Conservation (phyloP, 2,888 invertebrate genomes). For the Drosophila koepferae region DNA sequence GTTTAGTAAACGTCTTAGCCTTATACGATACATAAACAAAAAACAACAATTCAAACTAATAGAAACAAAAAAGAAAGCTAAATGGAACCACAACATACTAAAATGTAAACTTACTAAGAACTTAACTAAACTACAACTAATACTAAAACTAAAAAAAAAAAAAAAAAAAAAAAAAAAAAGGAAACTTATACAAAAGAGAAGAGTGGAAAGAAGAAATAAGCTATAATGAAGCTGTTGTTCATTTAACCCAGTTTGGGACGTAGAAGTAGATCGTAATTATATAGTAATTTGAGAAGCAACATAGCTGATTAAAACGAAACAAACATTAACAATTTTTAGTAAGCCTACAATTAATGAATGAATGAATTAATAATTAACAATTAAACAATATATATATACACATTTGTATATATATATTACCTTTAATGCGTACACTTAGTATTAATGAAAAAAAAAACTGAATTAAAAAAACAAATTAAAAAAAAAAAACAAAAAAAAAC, state of each 20-base stretch:
- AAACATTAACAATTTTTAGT: conserved; percentile 51
- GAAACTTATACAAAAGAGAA: background rate
- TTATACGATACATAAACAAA: conserved; percentile 37
- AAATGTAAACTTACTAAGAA: conserved; percentile 31
- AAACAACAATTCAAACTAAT: conserved; percentile 3
- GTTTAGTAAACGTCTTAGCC: conserved; percentile 52
- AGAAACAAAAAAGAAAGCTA: conserved; percentile 9
- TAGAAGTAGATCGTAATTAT: conserved; percentile 40
- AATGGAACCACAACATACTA: conserved; percentile 45
- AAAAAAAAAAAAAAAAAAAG: background rate
- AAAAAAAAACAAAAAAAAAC: conserved; percentile 6
- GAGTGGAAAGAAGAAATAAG: background rate
- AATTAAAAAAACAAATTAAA: conserved; percentile 20
- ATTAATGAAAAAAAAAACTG: conserved; percentile 46
- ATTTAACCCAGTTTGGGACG: conserved; percentile 32
- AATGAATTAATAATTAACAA: conserved; percentile 47
- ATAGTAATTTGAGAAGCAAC: conserved; percentile 19
- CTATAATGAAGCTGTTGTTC: conserved; percentile 31
- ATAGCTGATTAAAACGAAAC: conserved; percentile 8
- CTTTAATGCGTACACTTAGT: conserved; percentile 72
- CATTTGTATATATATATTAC: conserved; percentile 54
- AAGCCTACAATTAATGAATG: conserved; percentile 53
- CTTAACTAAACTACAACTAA: conserved; percentile 21
- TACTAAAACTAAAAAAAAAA: conserved; percentile 17
- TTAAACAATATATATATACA: conserved; percentile 2